These are phyloP conservation scores for Crotalus viridis DNA, from an alignment of 2,113 vertebrate genomes.

Conservation along the genomic window DNA sequence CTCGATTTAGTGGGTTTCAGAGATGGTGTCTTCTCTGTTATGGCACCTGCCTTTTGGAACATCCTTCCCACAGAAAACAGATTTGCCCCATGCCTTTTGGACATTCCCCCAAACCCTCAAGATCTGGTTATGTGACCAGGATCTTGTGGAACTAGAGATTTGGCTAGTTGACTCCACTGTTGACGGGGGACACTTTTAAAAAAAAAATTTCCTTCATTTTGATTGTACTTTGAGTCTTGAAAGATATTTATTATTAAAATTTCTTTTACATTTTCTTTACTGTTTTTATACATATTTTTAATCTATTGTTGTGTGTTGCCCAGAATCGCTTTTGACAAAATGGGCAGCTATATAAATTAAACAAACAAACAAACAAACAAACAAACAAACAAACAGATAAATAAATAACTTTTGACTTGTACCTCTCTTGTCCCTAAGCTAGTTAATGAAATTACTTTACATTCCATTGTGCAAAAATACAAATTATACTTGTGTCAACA, in stretches of 20 bases:
- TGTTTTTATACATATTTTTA: not conserved
- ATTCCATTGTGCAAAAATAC: not conserved
- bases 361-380: too few species aligned
- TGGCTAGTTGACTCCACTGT: not conserved
- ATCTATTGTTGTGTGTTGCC: not conserved
- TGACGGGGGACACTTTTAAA: not conserved
- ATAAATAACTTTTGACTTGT: not conserved
- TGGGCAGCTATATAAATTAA: not conserved
- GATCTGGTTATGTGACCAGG: not conserved
- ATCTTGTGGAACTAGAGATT: not conserved
- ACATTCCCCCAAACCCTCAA: not conserved
- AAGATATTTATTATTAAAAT: not conserved
- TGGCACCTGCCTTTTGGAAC: not conserved
- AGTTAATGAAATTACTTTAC: not conserved
- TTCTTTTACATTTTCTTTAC: not conserved
- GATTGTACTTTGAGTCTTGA: not conserved
- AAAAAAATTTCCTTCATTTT: not conserved
- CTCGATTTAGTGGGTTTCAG: not conserved
- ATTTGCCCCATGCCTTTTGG: not conserved
- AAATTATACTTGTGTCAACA: not conserved
- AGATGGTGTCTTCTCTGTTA: not conserved
- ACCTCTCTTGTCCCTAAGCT: not conserved
- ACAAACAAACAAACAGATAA: too few species aligned
- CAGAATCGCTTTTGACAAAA: not conserved
- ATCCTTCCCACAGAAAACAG: not conserved